These are phyloP conservation scores for Sciaenops ocellatus DNA, from an alignment of 2,797 vertebrate species.

Conservation along the genomic window DNA sequence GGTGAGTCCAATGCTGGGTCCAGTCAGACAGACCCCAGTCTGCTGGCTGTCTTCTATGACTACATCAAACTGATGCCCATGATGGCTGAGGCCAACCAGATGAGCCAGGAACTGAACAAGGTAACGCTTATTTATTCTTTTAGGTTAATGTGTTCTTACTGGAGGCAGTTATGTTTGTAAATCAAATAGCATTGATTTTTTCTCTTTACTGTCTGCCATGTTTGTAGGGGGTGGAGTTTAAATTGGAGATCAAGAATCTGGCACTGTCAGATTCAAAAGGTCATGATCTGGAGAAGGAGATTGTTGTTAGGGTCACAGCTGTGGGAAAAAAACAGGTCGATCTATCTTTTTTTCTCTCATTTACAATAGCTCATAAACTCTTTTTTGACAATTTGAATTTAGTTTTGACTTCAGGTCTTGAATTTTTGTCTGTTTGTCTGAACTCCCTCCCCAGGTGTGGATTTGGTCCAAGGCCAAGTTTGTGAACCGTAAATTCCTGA, in stretches of 20 bases:
- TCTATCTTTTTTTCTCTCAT: not conserved
- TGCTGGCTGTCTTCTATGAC: conserved; percentile 91
- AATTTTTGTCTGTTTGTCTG: not conserved
- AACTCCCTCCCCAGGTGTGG: conserved; percentile 86
- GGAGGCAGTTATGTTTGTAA: not conserved
- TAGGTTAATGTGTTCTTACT: not conserved
- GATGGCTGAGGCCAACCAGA: conserved; percentile 92
- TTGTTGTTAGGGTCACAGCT: conserved; percentile 86
- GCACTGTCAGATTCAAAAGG: conserved; percentile 90
- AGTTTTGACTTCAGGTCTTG: conserved; percentile 7
- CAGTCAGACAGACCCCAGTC: conserved; percentile 84
- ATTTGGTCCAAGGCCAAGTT: conserved; percentile 94
- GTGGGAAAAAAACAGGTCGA: conserved; percentile 84
- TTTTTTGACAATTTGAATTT: not conserved
- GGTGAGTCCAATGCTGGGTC: conserved; percentile 72
- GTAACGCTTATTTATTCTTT: conserved; percentile 62
- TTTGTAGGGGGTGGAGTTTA: conserved; percentile 88
- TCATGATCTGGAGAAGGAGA: conserved; percentile 90
- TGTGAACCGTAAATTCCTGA: conserved; percentile 93
- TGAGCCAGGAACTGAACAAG: conserved; percentile 91
- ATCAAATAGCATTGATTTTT: not conserved
- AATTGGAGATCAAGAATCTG: conserved; percentile 92
- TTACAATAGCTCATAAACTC: not conserved
- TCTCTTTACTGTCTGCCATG: not conserved
- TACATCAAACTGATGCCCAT: conserved; percentile 92